These are phyloP conservation scores for Harmothoe impar DNA, from an alignment of 2,888 invertebrate species.

Conservation along the genomic window DNA sequence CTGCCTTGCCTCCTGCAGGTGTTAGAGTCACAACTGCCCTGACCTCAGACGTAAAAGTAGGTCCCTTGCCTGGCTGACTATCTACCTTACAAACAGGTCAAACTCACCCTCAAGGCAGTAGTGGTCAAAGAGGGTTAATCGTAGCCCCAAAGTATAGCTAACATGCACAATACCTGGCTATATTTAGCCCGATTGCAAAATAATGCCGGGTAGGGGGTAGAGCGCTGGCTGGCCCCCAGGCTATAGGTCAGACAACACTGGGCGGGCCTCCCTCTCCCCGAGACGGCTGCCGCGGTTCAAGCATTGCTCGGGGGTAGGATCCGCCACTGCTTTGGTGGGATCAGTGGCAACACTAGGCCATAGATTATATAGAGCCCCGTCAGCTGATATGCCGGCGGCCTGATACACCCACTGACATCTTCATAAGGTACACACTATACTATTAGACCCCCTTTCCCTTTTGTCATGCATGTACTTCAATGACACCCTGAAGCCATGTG, in stretches of 20 bases:
- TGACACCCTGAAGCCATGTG: no score
- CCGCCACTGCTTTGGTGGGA: constrained; percentile 6
- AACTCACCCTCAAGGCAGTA: constrained; percentile 35
- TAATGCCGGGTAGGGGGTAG: constrained; percentile 16
- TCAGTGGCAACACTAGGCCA: constrained; percentile 56
- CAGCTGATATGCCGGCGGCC: constrained; percentile 49
- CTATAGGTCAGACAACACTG: constrained; percentile 58
- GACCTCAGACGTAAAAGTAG: neutral
- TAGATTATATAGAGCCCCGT: constrained; percentile 57
- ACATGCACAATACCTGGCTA: constrained; percentile 47
- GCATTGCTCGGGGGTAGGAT: constrained; percentile 39
- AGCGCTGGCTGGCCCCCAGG: constrained; percentile 37
- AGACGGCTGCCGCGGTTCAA: neutral
- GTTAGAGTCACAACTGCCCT: neutral
- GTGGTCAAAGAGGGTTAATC: constrained; percentile 48
- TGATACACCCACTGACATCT: constrained; percentile 7
- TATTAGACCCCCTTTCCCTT: no score
- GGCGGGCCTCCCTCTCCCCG: neutral
- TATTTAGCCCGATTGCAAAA: constrained; percentile 48
- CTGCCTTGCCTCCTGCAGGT: neutral
- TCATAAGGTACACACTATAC: neutral
- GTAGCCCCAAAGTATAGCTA: constrained; percentile 25
- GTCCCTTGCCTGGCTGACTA: neutral
- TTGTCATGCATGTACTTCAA: no score
- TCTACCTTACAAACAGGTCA: constrained; percentile 41